phyloP scores from a whole-genome alignment of 2,113 vertebrate genomes.

The Epinephelus moara region DNA sequence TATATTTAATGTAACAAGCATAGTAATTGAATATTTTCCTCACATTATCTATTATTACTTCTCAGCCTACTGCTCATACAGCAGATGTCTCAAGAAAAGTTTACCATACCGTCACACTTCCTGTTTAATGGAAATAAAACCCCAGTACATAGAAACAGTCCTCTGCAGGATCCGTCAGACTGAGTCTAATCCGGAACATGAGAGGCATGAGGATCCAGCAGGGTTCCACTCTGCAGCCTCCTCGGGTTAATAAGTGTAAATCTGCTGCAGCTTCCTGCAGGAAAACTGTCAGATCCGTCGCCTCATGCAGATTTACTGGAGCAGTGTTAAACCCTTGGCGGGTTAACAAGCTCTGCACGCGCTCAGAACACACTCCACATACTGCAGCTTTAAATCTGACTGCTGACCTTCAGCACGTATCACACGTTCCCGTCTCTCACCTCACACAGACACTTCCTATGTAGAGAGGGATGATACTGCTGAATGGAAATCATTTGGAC shows the following conservation, averaged over 20 bases:
- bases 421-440: too few relatives aligned
- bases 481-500: too few relatives aligned
- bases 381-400: too few relatives aligned
- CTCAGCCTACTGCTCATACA: neutral
- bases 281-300: conserved; percentile 41
- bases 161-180: neutral
- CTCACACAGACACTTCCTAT: too few relatives aligned
- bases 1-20: too few relatives aligned
- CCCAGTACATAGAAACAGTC: neutral
- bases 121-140: neutral
- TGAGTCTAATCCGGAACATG: conserved; percentile 27
- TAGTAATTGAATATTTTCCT: too few relatives aligned
- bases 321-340: neutral
- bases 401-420: too few relatives aligned
- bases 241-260: conserved; percentile 49
- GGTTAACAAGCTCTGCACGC: neutral
- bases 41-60: too few relatives aligned
- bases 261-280: conserved; percentile 47
- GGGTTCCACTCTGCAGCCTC: conserved; percentile 28
- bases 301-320: conserved; percentile 44
- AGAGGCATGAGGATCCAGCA: too few relatives aligned
- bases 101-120: neutral
- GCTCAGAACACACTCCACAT: neutral
- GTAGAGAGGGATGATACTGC: too few relatives aligned
- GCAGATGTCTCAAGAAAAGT: neutral